phyloP scores from a whole-genome alignment of 2,113 vertebrate genomes.

The Macrotus californicus region DNA sequence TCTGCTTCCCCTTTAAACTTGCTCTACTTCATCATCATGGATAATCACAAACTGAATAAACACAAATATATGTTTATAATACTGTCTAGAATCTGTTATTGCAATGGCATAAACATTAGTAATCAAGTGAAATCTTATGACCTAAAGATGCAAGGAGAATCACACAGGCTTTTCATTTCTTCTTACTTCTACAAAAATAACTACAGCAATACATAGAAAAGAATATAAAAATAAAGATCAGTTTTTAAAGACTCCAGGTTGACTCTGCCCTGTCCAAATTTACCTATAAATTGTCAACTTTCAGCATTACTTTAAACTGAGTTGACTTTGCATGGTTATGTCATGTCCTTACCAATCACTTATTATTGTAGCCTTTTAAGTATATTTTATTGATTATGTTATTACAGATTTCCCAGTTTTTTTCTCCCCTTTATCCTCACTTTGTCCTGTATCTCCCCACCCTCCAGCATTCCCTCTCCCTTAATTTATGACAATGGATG shows the following conservation, averaged over 20 bases:
- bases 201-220: not conserved
- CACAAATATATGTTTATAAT: not conserved
- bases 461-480: too few species aligned
- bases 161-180: not conserved
- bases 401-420: too few species aligned
- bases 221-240: not conserved
- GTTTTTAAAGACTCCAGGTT: not conserved
- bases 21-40: not conserved
- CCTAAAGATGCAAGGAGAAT: not conserved
- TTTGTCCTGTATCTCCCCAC: too few species aligned
- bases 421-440: too few species aligned
- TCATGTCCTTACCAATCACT: not conserved
- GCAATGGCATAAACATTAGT: not conserved
- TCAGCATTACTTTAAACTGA: not conserved
- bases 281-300: not conserved
- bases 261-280: not conserved
- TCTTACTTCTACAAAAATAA: not conserved
- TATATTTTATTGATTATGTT: too few species aligned
- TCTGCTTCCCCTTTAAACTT: not conserved
- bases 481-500: too few species aligned
- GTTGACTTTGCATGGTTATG: not conserved
- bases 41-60: not conserved
- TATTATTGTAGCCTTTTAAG: not conserved
- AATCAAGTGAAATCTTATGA: not conserved
- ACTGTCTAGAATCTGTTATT: not conserved